Base-by-base conservation (phyloP, 2,888 invertebrate species). In the Blera fallax region DNA sequence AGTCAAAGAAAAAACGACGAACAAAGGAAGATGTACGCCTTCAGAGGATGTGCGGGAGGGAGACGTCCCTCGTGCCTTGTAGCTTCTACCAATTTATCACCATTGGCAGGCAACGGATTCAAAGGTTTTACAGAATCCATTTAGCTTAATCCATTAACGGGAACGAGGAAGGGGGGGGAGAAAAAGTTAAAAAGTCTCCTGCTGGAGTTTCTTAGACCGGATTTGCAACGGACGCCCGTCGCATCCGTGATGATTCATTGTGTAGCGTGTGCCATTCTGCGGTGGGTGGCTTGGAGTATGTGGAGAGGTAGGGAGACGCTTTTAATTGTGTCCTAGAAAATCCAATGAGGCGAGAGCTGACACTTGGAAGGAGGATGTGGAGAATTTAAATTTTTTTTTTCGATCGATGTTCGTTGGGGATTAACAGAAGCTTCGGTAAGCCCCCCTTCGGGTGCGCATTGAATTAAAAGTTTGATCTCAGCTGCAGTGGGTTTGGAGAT, bases 311-410 rank as follows among this genome's bases (percentile, higher is more conserved):
- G 14, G 0, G 29, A 27, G 52, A 54, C 32, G 43, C 43, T 74
- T 54, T 74, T 74, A 74, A 74, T 74, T 74, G 64, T 74, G 64
- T 74, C 52, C 54, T 34, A 52, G 40, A 43, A 74, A 74, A 64
- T 64, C 54, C 54, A 29, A 64, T 64, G 43, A 54, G 54, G 74
- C 52, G 24, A 45, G 64, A 62, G 52, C 16, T 7, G 3, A 7
- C 29, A 14, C 6, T 8, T 54, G 73, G 27, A 21, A n/a, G 27
- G 14, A 7, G 29, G 4, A 14, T 11, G 21, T n/a, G 8, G 21
- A 4, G 29, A 54, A 54, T 54, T 52, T 48, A 48, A 48, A 16
- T 48, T 48, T 48, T 48, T 14, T 2, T 48, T 14, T 18, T 18
- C 8, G 3, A 18, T 7, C 4, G 14, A 16, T 43, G n/a, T n/a